A percentile compares a stretch with the other conserved stretches of the same genome.
Evolutionary conservation across 2,888 invertebrate genomes (phyloP).

Genomic region (Epirrita christyi): DNA sequence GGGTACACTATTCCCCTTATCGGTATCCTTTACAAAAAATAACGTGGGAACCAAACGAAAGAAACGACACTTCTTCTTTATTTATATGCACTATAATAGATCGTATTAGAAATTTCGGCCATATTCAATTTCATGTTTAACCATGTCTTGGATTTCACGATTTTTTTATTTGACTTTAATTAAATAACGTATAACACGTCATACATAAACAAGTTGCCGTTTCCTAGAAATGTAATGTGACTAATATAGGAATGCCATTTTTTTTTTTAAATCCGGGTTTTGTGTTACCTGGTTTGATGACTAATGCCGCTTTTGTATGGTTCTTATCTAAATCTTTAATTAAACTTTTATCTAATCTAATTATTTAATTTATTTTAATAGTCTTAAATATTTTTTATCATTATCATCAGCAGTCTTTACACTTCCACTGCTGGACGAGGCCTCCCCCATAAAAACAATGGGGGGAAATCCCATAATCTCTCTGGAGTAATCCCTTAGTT

Average conservation of each 20-base stretch:
- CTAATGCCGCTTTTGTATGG: background rate
- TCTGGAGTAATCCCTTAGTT: no score
- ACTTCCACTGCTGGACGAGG: no score
- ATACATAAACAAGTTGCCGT: slow-evolving; percentile 25
- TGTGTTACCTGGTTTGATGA: slow-evolving; percentile 2
- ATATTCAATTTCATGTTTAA: slow-evolving; percentile 34
- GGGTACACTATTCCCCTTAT: slow-evolving; percentile 82
- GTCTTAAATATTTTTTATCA: no score
- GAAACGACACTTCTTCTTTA: slow-evolving; percentile 76
- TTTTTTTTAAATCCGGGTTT: slow-evolving; percentile 4
- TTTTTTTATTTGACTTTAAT: background rate
- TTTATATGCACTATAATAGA: slow-evolving; percentile 67
- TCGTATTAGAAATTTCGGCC: slow-evolving; percentile 56
- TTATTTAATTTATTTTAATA: no score
- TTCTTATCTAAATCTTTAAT: background rate
- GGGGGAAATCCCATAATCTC: no score
- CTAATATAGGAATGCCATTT: background rate
- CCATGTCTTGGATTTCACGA: slow-evolving; percentile 1
- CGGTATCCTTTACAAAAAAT: slow-evolving; percentile 76
- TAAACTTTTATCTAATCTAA: background rate
- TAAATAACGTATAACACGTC: slow-evolving; percentile 16
- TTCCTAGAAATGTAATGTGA: slow-evolving; percentile 15
- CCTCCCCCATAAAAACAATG: no score
- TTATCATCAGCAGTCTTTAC: no score
- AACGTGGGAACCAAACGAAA: slow-evolving; percentile 80